These are phyloP conservation scores for Lagopus muta DNA, from an alignment of 2,113 vertebrate species.

Conservation along the genomic window DNA sequence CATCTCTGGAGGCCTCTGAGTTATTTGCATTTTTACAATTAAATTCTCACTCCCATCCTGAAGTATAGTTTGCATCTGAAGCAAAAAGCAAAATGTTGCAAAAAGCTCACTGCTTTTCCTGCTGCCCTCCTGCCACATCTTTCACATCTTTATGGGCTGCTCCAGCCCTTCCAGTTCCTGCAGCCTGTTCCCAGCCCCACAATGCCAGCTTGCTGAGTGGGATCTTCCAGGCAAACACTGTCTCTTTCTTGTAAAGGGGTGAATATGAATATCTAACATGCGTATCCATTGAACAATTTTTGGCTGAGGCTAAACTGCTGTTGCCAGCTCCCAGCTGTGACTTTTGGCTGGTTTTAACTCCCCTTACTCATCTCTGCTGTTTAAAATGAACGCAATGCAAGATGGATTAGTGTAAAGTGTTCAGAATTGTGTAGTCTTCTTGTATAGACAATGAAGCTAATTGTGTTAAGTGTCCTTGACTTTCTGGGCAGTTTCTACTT, in stretches of 20 bases:
- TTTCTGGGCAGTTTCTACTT: background rate
- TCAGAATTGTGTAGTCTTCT: background rate
- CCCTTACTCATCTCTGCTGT: background rate
- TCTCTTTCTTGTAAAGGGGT: background rate
- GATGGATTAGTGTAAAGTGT: background rate
- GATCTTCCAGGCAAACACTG: background rate
- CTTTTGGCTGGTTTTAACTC: conserved; percentile 14
- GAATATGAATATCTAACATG: background rate
- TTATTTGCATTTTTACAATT: background rate
- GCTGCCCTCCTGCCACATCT: background rate
- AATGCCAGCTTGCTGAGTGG: rapidly evolving
- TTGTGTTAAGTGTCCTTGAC: background rate
- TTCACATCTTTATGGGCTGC: background rate
- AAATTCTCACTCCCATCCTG: background rate
- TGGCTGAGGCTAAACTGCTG: background rate
- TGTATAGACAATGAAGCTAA: background rate
- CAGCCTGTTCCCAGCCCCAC: background rate
- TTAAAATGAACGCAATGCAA: conserved; percentile 25
- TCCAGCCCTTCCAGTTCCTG: rapidly evolving
- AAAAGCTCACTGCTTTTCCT: background rate
- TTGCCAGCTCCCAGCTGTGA: conserved; percentile 52
- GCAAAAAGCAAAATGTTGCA: background rate
- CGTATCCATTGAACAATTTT: background rate
- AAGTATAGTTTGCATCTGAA: background rate
- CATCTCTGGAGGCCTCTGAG: background rate